Evolutionary conservation across 2,797 vertebrate species (phyloP).

Genomic region (Bovichtus diacanthus): DNA sequence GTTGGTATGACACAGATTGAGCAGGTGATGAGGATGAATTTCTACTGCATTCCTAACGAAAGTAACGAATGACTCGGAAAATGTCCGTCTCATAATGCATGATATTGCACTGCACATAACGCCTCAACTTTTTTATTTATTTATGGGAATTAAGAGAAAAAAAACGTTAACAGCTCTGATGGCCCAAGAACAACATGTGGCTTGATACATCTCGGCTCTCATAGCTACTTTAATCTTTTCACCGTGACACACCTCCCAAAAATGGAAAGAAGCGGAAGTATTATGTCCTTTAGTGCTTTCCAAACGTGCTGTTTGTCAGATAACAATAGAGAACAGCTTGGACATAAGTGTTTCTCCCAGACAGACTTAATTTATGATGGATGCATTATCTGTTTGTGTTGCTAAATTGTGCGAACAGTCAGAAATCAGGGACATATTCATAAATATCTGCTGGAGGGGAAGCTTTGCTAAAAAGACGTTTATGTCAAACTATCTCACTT

Average conservation of each 20-base stretch:
- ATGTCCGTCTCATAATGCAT: not conserved
- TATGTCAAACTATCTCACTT: not conserved
- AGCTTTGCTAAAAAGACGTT: not conserved
- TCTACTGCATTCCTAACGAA: not conserved
- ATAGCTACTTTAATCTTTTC: conserved; percentile 42
- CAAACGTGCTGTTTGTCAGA: conserved; percentile 24
- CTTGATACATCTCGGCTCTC: conserved; percentile 31
- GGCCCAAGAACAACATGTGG: not conserved
- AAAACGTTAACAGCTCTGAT: not conserved
- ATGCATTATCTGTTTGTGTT: conserved; percentile 17
- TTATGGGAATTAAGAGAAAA: not conserved
- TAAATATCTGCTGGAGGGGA: conserved; percentile 10
- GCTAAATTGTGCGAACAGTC: conserved; percentile 17
- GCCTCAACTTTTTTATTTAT: not conserved
- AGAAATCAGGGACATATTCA: not conserved
- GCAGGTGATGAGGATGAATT: rapidly evolving
- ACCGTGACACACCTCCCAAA: conserved; percentile 1
- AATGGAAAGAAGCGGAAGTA: conserved; percentile 3
- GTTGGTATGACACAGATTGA: not conserved
- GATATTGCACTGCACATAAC: not conserved
- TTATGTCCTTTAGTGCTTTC: conserved; percentile 15
- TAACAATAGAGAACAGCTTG: conserved; percentile 14
- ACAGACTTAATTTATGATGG: not conserved
- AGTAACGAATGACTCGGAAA: not conserved
- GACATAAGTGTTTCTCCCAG: conserved; percentile 13